Base-by-base conservation (phyloP, 2,888 invertebrate genomes). In the Andrena minutula region DNA sequence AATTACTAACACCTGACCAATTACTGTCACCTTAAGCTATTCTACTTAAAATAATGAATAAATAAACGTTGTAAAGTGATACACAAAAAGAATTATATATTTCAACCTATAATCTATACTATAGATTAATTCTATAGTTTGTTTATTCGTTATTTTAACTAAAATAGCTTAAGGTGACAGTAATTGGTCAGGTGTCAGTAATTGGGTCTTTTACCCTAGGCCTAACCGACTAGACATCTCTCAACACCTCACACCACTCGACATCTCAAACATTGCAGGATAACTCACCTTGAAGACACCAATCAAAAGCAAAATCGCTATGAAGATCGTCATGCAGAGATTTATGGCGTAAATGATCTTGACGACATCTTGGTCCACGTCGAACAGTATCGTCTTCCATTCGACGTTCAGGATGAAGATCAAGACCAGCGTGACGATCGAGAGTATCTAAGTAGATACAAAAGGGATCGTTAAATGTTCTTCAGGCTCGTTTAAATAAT, bases 331-430 rank as follows among this genome's bases (percentile, higher is more conserved):
- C 96, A 98, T 97, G 88, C 96, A 96, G 75, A 98, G 95, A 94
- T 97, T 98, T 86, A 98, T 95, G 10, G 96, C 96, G 83, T 97
- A 94, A 89, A 98, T 97, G 84, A 97, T 97, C 94, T 96, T 96
- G 79, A 97, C 96, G 95, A 95, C 95, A 90, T 95, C 95, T 89
- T 96, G 95, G 89, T 96, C 96, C 58, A 96, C 95, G 91, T 97
- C 97, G 86, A 97, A 95, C 56, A 97, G 95, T 91, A 97, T 97
- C n/a, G 97, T 97, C 92, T 96, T 96, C 94, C 97, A 96, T 88
- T 96, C 96, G 64, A 97, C 95, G 77, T 95, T 95, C 68, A 95
- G 95, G 63, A 94, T 95, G 94, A 97, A 96, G 76, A 97, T 95
- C 53, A 96, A 92, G 79, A 97, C 94, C 86, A 98, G 96, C 53